A percentile compares a stretch with the other conserved stretches of the same genome.
Conservation (phyloP, 1,140 invertebrate genomes). For the Papilio glaucus region DNA sequence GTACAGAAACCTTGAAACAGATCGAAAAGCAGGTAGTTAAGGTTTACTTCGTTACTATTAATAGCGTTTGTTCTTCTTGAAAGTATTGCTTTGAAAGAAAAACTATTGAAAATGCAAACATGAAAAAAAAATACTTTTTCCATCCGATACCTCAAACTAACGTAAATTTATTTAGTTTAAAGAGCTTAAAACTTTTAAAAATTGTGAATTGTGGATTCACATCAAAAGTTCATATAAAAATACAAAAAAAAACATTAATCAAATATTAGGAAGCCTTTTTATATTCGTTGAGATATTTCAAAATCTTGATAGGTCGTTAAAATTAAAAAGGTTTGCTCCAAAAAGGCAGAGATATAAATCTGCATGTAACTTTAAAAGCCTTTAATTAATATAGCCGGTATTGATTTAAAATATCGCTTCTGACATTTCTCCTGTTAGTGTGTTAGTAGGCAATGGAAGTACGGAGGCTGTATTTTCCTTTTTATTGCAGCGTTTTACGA, state of each 20-base stretch:
- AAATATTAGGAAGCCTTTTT: neutral
- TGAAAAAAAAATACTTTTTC: too few species aligned
- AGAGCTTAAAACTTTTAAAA: neutral
- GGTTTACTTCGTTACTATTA: too few species aligned
- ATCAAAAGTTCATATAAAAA: too few species aligned
- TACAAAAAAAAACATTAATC: too few species aligned
- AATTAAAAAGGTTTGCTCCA: slow-evolving; percentile 27
- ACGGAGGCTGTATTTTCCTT: slow-evolving; percentile 14
- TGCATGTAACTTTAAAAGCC: neutral
- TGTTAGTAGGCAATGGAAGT: slow-evolving; percentile 31
- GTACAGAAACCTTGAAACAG: too few species aligned
- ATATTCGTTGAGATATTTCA: slow-evolving; percentile 10
- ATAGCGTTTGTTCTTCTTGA: too few species aligned
- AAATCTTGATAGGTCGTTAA: slow-evolving; percentile 21
- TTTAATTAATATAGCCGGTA: slow-evolving; percentile 14
- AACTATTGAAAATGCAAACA: too few species aligned
- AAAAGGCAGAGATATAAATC: neutral
- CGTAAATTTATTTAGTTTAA: too few species aligned
- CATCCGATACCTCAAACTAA: neutral
- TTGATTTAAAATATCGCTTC: slow-evolving; percentile 28
- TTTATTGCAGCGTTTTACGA: slow-evolving; percentile 7
- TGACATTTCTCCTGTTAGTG: slow-evolving; percentile 22
- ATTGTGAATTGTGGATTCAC: too few species aligned
- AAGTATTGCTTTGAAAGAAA: too few species aligned
- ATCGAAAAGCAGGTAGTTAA: too few species aligned